Base-by-base conservation (phyloP, 2,888 invertebrate species). In the Cyclophora albipunctata region DNA sequence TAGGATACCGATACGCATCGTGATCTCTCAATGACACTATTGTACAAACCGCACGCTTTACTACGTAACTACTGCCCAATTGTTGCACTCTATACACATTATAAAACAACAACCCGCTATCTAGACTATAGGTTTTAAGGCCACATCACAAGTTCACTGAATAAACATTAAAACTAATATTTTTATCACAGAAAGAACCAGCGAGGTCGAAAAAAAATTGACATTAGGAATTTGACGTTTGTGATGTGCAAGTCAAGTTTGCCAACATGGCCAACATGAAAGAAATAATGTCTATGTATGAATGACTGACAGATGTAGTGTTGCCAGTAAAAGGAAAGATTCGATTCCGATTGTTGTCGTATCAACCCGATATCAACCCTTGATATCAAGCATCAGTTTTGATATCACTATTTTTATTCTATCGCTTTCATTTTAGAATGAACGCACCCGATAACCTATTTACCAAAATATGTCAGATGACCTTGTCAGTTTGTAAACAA, bases 401-500 rank as follows among this genome's bases (percentile, higher is more conserved):
- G 5, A 1, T 4, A 37, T 1, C 37, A 37, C 5, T 37, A 37
- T 37, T 37, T 37, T 37, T 37, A 37, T 37, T 20, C 37, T 4
- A 37, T 37, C 37, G 37, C 4, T 37, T 37, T 76, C 74, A 81
- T 82, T 77, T 59, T 56, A 46, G 49, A 49, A 51, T 56, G 73
- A 72, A 71, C 70, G 69, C 65, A 62, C 7, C 65, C 51, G 44
- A 47, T 46, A 48, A 6, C 45, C 47, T 68, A 69, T 75, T 73
- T 75, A 81, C 79, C 74, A 81, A 81, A 84, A 82, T 83, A 83
- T 83, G 83, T 82, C 84, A 88, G 84, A 88, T 92, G 92, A 92
- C 92, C 92, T 93, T 93, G 92, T 90, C 81, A 92, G 91, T 93
- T 93, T 93, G 93, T 93, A 93, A 93, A 93, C 93, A 93, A 90